Percentiles rank a stretch among this genome's conserved stretches.
Evolutionary conservation across 2,113 vertebrate species (phyloP).

Genomic region (Psettodes erumei): DNA sequence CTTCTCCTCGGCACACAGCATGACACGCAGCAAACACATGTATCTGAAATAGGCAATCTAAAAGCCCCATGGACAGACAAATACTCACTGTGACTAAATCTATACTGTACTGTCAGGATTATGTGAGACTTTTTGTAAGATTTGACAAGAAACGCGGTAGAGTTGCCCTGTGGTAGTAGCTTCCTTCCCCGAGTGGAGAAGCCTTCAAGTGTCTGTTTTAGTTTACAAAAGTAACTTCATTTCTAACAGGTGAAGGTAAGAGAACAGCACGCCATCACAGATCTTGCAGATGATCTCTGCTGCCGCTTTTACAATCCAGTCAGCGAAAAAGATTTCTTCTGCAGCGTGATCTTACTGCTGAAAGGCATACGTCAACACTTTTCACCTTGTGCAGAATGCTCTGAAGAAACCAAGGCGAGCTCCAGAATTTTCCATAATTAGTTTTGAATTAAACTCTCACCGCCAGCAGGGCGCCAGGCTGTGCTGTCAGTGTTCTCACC

Average conservation of each 20-base stretch:
- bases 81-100: slow-evolving; percentile 23
- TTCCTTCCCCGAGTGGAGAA: not conserved
- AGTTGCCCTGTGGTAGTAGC: slow-evolving; percentile 33
- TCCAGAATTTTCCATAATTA: slow-evolving; percentile 56
- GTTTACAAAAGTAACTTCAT: not conserved
- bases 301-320: not conserved
- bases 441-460: slow-evolving; percentile 59
- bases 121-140: not conserved
- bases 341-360: not conserved
- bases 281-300: not conserved
- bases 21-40: slow-evolving; percentile 23
- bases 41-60: slow-evolving; percentile 28
- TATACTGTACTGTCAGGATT: slow-evolving; percentile 12
- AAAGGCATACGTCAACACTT: slow-evolving; percentile 25
- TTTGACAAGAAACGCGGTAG: not conserved
- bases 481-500: slow-evolving; percentile 54
- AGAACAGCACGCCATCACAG: not conserved
- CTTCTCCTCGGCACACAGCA: slow-evolving; percentile 36
- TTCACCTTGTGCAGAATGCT: slow-evolving; percentile 5
- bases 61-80: slow-evolving; percentile 20
- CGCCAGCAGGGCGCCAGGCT: slow-evolving; percentile 27
- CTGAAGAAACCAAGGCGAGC: slow-evolving; percentile 36
- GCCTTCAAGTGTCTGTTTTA: not conserved
- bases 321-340: not conserved
- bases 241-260: not conserved